A percentile compares a stretch with the other conserved stretches of the same genome.
phyloP scores from a whole-genome alignment of 2,888 invertebrate genomes.

The Pyrochroa serraticornis region DNA sequence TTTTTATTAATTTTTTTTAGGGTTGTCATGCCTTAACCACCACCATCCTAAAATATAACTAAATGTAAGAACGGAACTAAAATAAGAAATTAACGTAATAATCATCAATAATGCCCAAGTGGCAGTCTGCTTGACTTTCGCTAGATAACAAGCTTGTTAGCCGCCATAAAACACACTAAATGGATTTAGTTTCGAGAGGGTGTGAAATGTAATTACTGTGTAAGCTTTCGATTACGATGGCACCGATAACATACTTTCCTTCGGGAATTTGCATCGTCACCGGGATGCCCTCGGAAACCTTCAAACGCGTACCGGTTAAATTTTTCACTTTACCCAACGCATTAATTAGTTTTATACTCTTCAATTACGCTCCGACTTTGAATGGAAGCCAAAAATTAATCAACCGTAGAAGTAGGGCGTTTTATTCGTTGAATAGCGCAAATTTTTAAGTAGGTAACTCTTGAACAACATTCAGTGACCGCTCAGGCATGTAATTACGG shows the following conservation, averaged over 20 bases:
- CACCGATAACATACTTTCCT: constrained; percentile 37
- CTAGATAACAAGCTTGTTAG: constrained; percentile 28
- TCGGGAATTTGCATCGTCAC: constrained; percentile 30
- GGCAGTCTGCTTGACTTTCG: constrained; percentile 27
- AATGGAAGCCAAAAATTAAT: too few species aligned
- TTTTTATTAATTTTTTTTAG: too few species aligned
- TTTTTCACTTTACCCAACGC: too few species aligned
- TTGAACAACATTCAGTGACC: too few species aligned
- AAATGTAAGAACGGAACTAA: constrained; percentile 9
- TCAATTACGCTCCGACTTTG: too few species aligned
- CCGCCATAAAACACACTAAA: constrained; percentile 28
- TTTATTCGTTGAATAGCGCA: too few species aligned
- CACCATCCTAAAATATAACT: too few species aligned
- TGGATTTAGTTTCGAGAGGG: constrained; percentile 28
- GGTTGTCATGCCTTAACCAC: too few species aligned
- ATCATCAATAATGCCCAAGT: constrained; percentile 26
- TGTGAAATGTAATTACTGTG: constrained; percentile 35
- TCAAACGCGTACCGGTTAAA: not conserved
- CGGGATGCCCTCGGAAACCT: not conserved
- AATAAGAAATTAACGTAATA: constrained; percentile 28
- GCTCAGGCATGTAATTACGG: too few species aligned
- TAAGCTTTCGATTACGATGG: constrained; percentile 35
- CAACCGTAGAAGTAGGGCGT: too few species aligned
- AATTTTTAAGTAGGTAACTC: too few species aligned
- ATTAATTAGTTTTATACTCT: too few species aligned